Evolutionary conservation across 1,140 invertebrate species (phyloP).

Genomic region (Lucilia sericata): DNA sequence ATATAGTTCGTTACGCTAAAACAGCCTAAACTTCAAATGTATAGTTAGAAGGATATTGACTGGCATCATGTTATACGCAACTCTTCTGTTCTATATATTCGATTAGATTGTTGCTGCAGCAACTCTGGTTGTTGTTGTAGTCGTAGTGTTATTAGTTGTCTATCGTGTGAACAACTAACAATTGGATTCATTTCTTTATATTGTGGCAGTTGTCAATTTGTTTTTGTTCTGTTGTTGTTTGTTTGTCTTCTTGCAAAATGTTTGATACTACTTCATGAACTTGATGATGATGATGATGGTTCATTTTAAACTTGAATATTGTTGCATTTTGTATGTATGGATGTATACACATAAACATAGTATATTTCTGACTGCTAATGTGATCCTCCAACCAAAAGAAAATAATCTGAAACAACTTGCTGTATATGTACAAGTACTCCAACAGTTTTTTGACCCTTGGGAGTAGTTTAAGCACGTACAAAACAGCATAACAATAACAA

Average conservation of each 20-base stretch:
- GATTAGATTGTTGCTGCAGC: neutral
- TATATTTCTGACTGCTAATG: neutral
- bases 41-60: too few relatives aligned
- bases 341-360: neutral
- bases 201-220: constrained; percentile 47
- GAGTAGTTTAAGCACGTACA: constrained; percentile 40
- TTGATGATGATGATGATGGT: constrained; percentile 34
- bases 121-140: neutral
- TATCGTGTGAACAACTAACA: constrained; percentile 54
- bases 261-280: constrained; percentile 13
- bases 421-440: neutral
- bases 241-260: neutral
- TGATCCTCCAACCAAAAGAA: neutral
- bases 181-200: constrained; percentile 47
- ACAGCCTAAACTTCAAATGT: too few relatives aligned
- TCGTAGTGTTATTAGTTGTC: constrained; percentile 28
- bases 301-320: constrained; percentile 41
- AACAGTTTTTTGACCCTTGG: constrained; percentile 49
- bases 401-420: neutral
- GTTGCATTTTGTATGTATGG: neutral
- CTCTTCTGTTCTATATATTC: too few relatives aligned
- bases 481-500: too few relatives aligned
- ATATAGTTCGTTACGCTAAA: constrained; percentile 25
- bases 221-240: constrained; percentile 42
- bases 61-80: too few relatives aligned